Conservation (phyloP, 37 sponge, comb jelly and placozoan genomes). For the Chondrilla cf. caribensis region DNA sequence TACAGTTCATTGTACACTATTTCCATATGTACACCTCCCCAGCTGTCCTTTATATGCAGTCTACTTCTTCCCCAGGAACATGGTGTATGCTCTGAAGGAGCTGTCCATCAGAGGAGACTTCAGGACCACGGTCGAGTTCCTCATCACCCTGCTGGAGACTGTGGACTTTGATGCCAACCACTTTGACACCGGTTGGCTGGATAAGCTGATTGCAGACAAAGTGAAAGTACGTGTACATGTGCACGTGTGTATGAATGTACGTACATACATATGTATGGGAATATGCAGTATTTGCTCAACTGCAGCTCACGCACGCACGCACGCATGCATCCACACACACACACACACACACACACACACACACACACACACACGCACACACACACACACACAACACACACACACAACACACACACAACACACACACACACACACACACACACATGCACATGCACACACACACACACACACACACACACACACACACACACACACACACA, state of each 20-base stretch:
- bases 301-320: background rate
- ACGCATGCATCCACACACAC: too few relatives aligned
- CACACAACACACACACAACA: too few relatives aligned
- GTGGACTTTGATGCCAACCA: conserved; percentile 76
- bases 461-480: too few relatives aligned
- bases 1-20: too few relatives aligned
- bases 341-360: too few relatives aligned
- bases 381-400: too few relatives aligned
- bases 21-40: too few relatives aligned
- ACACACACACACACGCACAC: too few relatives aligned
- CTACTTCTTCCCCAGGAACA: conserved; percentile 55
- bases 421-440: too few relatives aligned
- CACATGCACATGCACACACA: too few relatives aligned
- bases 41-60: too few relatives aligned
- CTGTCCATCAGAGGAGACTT: conserved; percentile 95
- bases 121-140: conserved; percentile 95
- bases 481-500: too few relatives aligned
- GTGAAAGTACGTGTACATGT: conserved; percentile 38
- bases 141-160: conserved; percentile 89
- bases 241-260: background rate
- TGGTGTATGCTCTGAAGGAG: conserved; percentile 95
- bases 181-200: conserved; percentile 93
- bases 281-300: background rate
- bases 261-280: background rate
- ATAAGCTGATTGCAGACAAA: conserved; percentile 89